Evolutionary conservation across 2,888 invertebrate genomes (phyloP).

Genomic region (Macrophya alboannulata): DNA sequence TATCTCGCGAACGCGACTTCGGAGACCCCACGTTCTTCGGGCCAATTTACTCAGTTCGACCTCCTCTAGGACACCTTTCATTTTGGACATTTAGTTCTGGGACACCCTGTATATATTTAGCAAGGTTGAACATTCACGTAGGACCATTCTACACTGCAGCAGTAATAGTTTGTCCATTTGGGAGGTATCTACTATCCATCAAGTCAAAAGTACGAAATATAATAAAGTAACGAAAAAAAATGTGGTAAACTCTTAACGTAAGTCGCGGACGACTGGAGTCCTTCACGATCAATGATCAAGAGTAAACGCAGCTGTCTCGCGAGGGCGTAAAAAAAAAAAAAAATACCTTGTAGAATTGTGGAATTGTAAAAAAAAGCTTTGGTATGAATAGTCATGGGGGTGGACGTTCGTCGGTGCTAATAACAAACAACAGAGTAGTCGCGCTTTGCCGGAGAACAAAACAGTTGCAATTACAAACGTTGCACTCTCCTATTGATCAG

Average conservation of each 20-base stretch:
- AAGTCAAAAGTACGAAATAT: not conserved
- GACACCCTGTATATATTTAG: too few relatives aligned
- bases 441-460: slow-evolving; percentile 48
- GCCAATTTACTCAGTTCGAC: too few relatives aligned
- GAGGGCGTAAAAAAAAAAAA: slow-evolving; percentile 28
- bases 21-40: too few relatives aligned
- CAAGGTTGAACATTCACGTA: slow-evolving; percentile 5
- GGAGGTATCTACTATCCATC: not conserved
- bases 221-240: not conserved
- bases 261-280: not conserved
- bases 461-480: slow-evolving; percentile 54
- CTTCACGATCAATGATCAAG: slow-evolving; percentile 9
- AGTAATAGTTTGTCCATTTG: not conserved
- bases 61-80: too few relatives aligned
- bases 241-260: not conserved
- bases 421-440: slow-evolving; percentile 49
- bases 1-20: too few relatives aligned
- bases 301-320: not conserved
- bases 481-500: slow-evolving; percentile 51
- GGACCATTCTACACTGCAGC: not conserved
- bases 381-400: slow-evolving; percentile 46
- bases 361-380: slow-evolving; percentile 44
- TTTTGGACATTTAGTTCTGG: too few relatives aligned
- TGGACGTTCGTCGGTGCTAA: slow-evolving; percentile 35
- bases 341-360: not conserved